Evolutionary conservation across 1,140 invertebrate species (phyloP), one percentile per base, ranked within the genome.

Genomic region (Aphelenchoides avenae): DNA sequence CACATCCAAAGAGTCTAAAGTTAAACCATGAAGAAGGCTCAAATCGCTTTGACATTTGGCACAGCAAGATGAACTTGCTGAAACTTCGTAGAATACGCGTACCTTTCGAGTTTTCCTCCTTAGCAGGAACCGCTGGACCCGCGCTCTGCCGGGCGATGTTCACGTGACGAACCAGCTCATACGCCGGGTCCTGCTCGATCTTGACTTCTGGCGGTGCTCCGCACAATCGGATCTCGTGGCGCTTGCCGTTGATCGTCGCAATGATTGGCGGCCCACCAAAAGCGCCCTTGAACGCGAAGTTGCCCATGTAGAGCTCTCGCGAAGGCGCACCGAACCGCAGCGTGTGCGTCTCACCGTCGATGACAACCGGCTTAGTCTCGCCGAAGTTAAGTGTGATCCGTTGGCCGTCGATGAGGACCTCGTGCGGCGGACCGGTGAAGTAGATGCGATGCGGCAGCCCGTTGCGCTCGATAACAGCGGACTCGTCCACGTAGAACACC

Each of bases 311-410:
- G 1, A 98, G 79, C 77, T 96, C 91, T 48, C 89, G 82, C 0
- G 89, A 91, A 0, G 91, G 91, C 20, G 87, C 87, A 31, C 93
- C 92, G 57, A 96, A 86, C 64, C 86, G 83, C 29, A 97, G 87
- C 55, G 85, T 82, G 64, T 80, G 81, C 31, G 71, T 68, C 40
- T 80, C 75, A 39, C 80, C 80, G 64, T 81, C 70, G 56, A 83
- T 71, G 48, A 73, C 72, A 78, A 79, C 68, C 34, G 75, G 63
- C 51, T 75, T 68, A 22, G 61, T 53, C 40, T 76, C 74, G 15
- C 70, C 77, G 41, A 75, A 75, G 6, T 26, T 48, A 47, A 75
- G 15, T 15, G 53, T 33, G 41, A 72, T 46, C 7, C 61, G 37
- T 2, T 47, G 33, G 6, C 75, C 70, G 41, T 71, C 68, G 24